Conservation (phyloP, 1,140 invertebrate genomes). For the Cydia splendana region DNA sequence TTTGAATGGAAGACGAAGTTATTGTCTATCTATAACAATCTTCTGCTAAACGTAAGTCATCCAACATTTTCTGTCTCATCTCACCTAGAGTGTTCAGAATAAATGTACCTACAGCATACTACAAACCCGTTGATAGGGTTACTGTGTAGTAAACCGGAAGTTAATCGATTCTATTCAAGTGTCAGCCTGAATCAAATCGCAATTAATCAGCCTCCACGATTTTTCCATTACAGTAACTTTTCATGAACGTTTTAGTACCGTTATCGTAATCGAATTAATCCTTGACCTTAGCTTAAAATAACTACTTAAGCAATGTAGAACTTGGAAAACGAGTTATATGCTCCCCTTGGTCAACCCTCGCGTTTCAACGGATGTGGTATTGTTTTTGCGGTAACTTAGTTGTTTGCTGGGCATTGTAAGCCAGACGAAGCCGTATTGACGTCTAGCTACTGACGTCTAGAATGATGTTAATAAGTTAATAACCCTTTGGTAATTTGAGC, state of each 20-base stretch:
- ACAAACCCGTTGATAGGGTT: background rate
- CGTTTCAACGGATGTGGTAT: constrained; percentile 25
- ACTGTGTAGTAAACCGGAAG: background rate
- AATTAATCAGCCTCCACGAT: background rate
- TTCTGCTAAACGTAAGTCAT: no score
- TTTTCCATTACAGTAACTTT: constrained; percentile 24
- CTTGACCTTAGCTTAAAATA: constrained; percentile 22
- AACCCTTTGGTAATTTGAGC: background rate
- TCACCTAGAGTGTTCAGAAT: no score
- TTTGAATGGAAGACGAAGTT: no score
- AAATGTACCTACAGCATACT: background rate
- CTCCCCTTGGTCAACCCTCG: constrained; percentile 1
- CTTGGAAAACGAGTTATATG: constrained; percentile 2
- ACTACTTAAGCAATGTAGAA: background rate
- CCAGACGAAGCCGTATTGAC: constrained; percentile 8
- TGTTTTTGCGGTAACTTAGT: constrained; percentile 15
- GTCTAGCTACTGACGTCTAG: background rate
- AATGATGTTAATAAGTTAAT: background rate
- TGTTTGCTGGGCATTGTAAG: background rate
- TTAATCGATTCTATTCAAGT: constrained; percentile 1
- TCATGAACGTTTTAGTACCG: constrained; percentile 1
- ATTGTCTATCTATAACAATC: no score
- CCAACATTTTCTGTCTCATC: no score
- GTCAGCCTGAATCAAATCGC: background rate
- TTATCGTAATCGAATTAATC: constrained; percentile 4